Percentiles rank a stretch among this genome's conserved stretches.
phyloP scores from a whole-genome alignment of 2,797 vertebrate species.

The Percopsis omiscomaycus region DNA sequence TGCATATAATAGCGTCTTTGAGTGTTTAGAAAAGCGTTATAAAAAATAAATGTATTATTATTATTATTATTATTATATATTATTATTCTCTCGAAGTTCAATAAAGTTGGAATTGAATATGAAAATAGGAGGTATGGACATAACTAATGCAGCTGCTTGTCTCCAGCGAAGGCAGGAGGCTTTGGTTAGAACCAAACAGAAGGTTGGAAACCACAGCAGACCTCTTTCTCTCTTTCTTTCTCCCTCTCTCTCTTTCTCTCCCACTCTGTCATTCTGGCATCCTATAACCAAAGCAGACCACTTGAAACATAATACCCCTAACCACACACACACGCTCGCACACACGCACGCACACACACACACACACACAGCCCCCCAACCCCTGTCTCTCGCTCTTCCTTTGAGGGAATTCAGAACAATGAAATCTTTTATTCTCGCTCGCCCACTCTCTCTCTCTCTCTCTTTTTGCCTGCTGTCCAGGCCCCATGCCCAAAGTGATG shows the following conservation, averaged over 20 bases:
- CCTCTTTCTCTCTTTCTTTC: conserved; percentile 4
- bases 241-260: background rate
- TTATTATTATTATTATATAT: too few relatives aligned
- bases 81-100: too few relatives aligned
- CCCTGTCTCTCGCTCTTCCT: conserved; percentile 27
- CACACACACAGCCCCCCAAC: too few relatives aligned
- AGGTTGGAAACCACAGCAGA: background rate
- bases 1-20: too few relatives aligned
- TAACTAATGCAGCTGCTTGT: background rate
- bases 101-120: too few relatives aligned
- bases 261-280: conserved; percentile 30
- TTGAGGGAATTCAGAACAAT: conserved; percentile 63
- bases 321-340: conserved; percentile 25
- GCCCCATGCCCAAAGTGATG: too few relatives aligned
- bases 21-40: too few relatives aligned
- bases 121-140: too few relatives aligned
- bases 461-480: background rate
- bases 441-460: conserved; percentile 12
- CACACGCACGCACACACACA: too few relatives aligned
- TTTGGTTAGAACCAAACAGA: conserved; percentile 48
- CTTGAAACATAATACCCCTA: conserved; percentile 59
- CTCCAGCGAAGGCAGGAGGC: conserved; percentile 5
- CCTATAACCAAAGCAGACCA: conserved; percentile 54
- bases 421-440: conserved; percentile 55
- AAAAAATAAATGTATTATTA: too few relatives aligned